phyloP scores from a whole-genome alignment of 2,797 vertebrate genomes.

The Tragopan temminckii region DNA sequence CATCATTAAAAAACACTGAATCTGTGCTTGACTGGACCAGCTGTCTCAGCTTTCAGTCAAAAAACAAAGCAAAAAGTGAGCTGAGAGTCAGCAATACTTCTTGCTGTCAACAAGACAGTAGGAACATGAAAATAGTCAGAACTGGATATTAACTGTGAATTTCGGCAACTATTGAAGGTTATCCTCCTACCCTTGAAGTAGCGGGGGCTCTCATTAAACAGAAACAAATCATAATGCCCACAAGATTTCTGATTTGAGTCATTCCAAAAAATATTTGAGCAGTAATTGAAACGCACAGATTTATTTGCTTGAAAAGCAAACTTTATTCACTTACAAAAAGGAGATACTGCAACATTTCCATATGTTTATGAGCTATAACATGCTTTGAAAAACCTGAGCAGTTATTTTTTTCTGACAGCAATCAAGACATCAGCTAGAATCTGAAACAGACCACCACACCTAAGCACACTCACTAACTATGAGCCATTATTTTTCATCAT shows the following conservation, averaged over 20 bases:
- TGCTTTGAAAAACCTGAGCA: neutral
- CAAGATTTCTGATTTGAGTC: neutral
- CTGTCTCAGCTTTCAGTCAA: neutral
- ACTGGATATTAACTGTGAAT: neutral
- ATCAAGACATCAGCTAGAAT: neutral
- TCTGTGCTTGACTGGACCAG: neutral
- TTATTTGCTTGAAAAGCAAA: neutral
- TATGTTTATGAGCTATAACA: neutral
- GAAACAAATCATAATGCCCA: neutral
- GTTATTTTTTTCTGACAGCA: neutral
- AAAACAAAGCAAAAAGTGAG: neutral
- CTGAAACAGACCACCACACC: neutral
- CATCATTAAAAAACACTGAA: conserved; percentile 40
- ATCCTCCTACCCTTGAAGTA: neutral
- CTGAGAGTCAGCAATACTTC: neutral
- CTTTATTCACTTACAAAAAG: neutral
- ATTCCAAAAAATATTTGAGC: neutral
- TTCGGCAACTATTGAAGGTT: neutral
- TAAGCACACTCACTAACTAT: neutral
- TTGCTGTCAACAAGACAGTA: neutral
- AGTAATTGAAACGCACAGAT: neutral
- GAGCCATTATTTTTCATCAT: neutral
- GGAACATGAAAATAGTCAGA: neutral
- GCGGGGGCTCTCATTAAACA: neutral
- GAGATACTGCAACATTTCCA: neutral